Conservation (phyloP, 2,113 vertebrate genomes). For the Serilophus lunatus region DNA sequence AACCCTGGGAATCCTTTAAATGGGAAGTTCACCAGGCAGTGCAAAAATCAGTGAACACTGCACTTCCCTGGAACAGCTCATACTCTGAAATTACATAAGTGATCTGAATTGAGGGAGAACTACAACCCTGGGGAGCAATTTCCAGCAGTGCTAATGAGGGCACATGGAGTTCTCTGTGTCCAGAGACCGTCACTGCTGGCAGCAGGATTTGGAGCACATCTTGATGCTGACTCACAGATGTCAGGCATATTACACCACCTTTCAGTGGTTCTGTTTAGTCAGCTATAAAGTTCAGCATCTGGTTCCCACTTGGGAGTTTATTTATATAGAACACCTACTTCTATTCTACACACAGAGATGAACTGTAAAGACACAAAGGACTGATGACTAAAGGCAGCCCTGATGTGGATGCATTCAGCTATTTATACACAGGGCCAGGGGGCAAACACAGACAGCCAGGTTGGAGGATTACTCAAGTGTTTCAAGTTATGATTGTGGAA, state of each 20-base stretch:
- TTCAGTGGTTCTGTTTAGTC: background rate
- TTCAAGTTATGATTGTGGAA: background rate
- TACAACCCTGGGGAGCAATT: conserved; percentile 21
- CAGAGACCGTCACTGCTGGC: conserved; percentile 3
- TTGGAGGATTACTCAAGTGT: background rate
- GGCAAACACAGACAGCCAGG: background rate
- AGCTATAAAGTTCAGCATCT: conserved; percentile 34
- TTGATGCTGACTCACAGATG: conserved; percentile 28
- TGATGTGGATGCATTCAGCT: background rate
- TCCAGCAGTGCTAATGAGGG: background rate
- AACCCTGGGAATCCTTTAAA: background rate
- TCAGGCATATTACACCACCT: background rate
- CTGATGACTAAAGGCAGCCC: background rate
- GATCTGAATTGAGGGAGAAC: conserved; percentile 22
- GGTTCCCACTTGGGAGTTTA: background rate
- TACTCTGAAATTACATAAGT: conserved; percentile 8
- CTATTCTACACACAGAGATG: background rate
- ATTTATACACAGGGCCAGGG: background rate
- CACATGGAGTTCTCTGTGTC: background rate
- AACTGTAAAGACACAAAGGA: background rate
- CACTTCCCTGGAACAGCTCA: background rate
- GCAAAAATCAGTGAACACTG: background rate
- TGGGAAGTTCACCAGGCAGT: background rate
- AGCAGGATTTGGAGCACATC: background rate
- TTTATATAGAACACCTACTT: background rate